A percentile compares a stretch with the other conserved stretches of the same genome.
Conservation (phyloP, 2,113 vertebrate species). For the Potamarius usumacintae region DNA sequence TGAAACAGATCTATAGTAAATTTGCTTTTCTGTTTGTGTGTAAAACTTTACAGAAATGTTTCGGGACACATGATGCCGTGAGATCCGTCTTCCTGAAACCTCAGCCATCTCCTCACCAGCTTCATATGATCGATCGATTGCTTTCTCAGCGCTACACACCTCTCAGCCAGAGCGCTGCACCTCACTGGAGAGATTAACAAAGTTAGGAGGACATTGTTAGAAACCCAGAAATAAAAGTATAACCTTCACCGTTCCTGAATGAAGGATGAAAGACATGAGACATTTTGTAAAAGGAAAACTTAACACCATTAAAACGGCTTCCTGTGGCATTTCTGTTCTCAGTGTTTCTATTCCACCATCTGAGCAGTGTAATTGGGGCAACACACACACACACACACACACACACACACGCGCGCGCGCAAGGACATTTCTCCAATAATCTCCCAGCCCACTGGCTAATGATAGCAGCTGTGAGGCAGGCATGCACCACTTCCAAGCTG, state of each 20-base stretch:
- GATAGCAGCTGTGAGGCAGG: slow-evolving; percentile 77
- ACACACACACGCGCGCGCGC: slow-evolving; percentile 33
- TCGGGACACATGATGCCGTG: not conserved
- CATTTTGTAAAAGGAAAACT: not conserved
- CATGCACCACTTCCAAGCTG: slow-evolving; percentile 79
- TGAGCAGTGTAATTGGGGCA: slow-evolving; percentile 31
- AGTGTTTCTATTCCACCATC: slow-evolving; percentile 10
- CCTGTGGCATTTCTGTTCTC: not conserved
- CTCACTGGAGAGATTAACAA: slow-evolving; percentile 11
- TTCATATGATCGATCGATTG: slow-evolving; percentile 10
- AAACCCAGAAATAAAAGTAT: not conserved
- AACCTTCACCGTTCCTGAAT: not conserved
- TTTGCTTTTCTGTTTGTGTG: not conserved
- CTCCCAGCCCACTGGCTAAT: slow-evolving; percentile 73
- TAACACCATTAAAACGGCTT: not conserved
- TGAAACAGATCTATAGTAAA: not conserved
- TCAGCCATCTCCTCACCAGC: not conserved
- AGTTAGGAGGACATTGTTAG: not conserved
- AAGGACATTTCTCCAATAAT: slow-evolving; percentile 79
- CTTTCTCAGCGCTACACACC: not conserved
- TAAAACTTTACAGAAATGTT: not conserved
- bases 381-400: slow-evolving; percentile 25
- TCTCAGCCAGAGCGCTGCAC: slow-evolving; percentile 4
- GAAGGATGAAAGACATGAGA: not conserved
- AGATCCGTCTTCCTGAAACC: not conserved